Evolutionary conservation across 2,888 invertebrate genomes (phyloP).

Genomic region (Drosophila setosimentum): DNA sequence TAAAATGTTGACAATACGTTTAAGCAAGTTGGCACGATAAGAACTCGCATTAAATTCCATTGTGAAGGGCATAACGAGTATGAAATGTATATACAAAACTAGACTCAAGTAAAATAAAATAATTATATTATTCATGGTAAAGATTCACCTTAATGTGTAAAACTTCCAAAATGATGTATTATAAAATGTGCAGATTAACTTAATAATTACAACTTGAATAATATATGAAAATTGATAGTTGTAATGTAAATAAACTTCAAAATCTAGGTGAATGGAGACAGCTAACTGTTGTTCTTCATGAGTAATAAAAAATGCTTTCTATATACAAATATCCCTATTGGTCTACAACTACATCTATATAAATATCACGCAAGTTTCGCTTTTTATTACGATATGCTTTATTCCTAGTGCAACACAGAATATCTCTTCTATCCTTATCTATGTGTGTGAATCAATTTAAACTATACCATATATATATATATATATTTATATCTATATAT

Average conservation of each 20-base stretch:
- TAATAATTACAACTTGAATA: not conserved
- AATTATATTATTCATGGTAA: not conserved
- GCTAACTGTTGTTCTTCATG: not conserved
- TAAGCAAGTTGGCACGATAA: not conserved
- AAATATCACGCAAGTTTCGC: not conserved
- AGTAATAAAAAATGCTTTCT: not conserved
- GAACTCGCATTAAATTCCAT: not conserved
- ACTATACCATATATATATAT: not conserved
- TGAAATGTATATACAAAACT: not conserved
- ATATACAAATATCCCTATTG: not conserved
- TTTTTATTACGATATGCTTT: not conserved
- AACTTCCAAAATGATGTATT: not conserved
- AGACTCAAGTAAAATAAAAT: not conserved
- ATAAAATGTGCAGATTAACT: not conserved
- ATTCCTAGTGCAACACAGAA: not conserved
- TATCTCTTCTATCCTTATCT: not conserved
- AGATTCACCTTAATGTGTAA: not conserved
- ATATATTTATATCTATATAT: not conserved
- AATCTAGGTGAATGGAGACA: too few relatives aligned
- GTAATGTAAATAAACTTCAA: not conserved
- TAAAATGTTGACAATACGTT: constrained; percentile 5
- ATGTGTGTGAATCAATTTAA: not conserved
- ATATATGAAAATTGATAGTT: not conserved
- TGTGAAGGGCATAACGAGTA: not conserved
- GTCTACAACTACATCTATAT: too few relatives aligned